Evolutionary conservation across 2,113 vertebrate genomes (phyloP), one percentile per base, ranked within the genome.

Genomic region (Apodemus sylvaticus): DNA sequence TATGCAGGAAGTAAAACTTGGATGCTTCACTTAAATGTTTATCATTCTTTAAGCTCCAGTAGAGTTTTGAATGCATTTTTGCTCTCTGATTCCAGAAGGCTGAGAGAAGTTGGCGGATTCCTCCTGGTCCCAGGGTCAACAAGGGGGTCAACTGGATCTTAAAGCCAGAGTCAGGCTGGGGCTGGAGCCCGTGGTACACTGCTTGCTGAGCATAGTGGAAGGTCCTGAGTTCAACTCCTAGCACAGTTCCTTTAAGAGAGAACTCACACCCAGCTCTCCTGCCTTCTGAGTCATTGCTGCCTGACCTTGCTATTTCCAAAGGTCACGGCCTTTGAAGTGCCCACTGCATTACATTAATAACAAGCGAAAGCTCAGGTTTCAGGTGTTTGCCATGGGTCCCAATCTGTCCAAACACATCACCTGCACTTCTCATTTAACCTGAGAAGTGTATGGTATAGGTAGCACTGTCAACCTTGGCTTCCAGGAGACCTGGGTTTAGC

Each of bases 1-100:
- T 58, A 88, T 68, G 36, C 60, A 90, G 89, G 68, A 87, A 95
- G 70, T 88, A 24, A 82, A 55, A 68, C 64, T 7, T 91, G 51
- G 39, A 88, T 68, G 55, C 73, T 62, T 82, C 76, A 91, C 14
- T 82, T 82, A 92, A 83, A 48, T 79, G 12, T 74, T 64, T 85
- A 42, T 17, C 58, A 5, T 53, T 91, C 45, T 93, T 82, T 94
- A 76, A 73, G 70, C 17, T 86, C 77, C 45, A 36, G 70, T 55
- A 53, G 8, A n/a, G 14, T 90, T 83, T 42, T 64, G 31, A 31
- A 31, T 45, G 55, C 31, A 22, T 34, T 76, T 90, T 92, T 48
- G 45, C 8, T 90, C 34, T 4, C n/a, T 10, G 55, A 3, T 26
- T 26, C 48, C 6, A 19, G 60, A 73, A 76, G 39, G 45, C 17